These are phyloP conservation scores for Congeria kusceri DNA, from an alignment of 2,888 invertebrate genomes.

Conservation along the genomic window DNA sequence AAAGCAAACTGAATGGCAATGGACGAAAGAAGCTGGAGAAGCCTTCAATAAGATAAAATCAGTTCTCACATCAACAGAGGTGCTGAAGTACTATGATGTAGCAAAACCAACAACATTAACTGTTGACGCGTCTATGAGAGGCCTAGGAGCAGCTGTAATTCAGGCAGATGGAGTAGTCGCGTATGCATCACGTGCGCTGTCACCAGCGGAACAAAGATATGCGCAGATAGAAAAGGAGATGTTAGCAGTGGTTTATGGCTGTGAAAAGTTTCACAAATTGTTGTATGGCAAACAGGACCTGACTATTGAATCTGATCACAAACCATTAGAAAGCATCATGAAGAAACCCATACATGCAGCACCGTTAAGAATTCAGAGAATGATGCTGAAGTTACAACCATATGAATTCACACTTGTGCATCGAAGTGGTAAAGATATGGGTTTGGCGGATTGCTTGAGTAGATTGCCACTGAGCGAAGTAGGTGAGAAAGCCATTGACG, in stretches of 20 bases:
- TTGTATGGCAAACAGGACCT: conserved; percentile 44
- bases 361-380: no score
- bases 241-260: conserved; percentile 51
- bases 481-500: no score
- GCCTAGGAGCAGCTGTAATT: conserved; percentile 38
- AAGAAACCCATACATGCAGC: no score
- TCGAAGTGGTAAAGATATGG: no score
- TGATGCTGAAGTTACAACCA: no score
- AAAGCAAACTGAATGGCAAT: conserved; percentile 16
- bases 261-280: conserved; percentile 53
- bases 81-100: conserved; percentile 52
- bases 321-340: conserved; percentile 35
- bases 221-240: conserved; percentile 64
- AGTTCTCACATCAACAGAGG: conserved; percentile 43
- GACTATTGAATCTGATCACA: conserved; percentile 43
- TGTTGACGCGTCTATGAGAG: conserved; percentile 46
- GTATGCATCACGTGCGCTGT: conserved; percentile 51
- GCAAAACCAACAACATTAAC: conserved; percentile 30
- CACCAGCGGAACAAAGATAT: conserved; percentile 51
- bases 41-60: conserved; percentile 59
- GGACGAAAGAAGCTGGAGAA: conserved; percentile 12
- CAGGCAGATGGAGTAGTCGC: conserved; percentile 49
- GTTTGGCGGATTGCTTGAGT: no score
- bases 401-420: no score
- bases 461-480: no score